Evolutionary conservation across 2,797 vertebrate genomes (phyloP).

Genomic region (Gadopsis marmoratus): DNA sequence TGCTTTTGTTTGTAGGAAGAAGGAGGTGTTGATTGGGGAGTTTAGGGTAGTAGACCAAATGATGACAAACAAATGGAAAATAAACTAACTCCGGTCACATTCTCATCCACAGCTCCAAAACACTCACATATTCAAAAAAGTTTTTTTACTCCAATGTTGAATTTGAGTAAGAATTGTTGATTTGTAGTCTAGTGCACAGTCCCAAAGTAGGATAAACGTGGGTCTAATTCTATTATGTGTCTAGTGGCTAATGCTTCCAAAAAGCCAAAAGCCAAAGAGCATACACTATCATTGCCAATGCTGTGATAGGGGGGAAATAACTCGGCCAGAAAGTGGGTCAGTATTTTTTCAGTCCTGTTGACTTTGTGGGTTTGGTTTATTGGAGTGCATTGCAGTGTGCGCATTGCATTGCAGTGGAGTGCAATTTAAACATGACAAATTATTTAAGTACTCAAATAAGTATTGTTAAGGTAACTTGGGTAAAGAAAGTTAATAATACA

Average conservation of each 20-base stretch:
- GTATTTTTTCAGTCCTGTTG: not conserved
- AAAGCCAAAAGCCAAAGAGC: conserved; percentile 16
- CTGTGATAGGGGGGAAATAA: not conserved
- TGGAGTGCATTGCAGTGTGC: not conserved
- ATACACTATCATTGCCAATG: not conserved
- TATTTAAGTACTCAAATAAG: no score
- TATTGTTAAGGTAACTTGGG: no score
- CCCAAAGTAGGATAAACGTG: not conserved
- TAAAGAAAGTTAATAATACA: no score
- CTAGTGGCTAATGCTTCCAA: not conserved
- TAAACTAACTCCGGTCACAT: no score
- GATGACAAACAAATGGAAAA: not conserved
- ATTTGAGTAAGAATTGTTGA: not conserved
- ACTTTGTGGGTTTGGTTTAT: not conserved
- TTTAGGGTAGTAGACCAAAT: conserved; percentile 13
- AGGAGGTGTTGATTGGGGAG: not conserved
- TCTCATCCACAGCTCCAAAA: not conserved
- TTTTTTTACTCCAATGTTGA: not conserved
- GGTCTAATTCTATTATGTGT: not conserved
- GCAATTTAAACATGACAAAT: no score
- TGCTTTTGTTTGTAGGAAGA: not conserved
- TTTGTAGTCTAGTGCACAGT: not conserved
- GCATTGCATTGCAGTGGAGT: no score
- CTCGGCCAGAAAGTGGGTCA: not conserved
- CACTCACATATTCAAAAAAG: no score